phyloP scores from a whole-genome alignment of 1,140 invertebrate genomes.

The Geopemphigus sp. region DNA sequence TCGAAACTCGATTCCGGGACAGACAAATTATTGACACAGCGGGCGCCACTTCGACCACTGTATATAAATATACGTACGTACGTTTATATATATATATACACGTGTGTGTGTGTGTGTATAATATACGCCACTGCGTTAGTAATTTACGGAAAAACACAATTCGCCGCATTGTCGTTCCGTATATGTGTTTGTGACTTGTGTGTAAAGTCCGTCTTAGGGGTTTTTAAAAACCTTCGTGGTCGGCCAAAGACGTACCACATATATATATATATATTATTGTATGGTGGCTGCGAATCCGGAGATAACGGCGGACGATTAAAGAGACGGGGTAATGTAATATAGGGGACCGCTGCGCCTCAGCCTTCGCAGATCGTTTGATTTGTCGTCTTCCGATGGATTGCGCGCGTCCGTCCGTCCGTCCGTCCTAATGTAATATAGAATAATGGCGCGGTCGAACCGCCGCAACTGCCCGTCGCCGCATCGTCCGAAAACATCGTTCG shows the following conservation, averaged over 20 bases:
- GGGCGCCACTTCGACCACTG: background rate
- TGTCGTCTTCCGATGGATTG: conserved; percentile 34
- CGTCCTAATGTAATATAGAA: conserved; percentile 1
- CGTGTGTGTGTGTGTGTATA: background rate
- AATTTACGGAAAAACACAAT: conserved; percentile 14
- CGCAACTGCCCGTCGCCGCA: background rate
- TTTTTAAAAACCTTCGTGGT: conserved; percentile 2
- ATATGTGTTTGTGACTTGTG: background rate
- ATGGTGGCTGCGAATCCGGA: background rate
- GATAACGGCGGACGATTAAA: conserved; percentile 35
- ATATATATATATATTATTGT: background rate
- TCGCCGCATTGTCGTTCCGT: background rate
- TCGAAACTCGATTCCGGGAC: conserved; percentile 24
- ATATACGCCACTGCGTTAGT: background rate
- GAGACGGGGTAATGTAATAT: background rate
- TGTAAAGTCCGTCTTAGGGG: background rate
- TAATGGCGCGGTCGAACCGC: conserved; percentile 9
- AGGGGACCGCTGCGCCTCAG: background rate
- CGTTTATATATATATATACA: background rate
- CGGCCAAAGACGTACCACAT: background rate
- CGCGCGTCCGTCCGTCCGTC: background rate
- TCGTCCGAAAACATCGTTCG: conserved; percentile 8
- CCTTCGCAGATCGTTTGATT: conserved; percentile 19
- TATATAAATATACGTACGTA: background rate
- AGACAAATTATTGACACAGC: conserved; percentile 41